These are phyloP conservation scores for Drosophila vallismaia DNA, from an alignment of 2,888 invertebrate genomes.

Conservation along the genomic window DNA sequence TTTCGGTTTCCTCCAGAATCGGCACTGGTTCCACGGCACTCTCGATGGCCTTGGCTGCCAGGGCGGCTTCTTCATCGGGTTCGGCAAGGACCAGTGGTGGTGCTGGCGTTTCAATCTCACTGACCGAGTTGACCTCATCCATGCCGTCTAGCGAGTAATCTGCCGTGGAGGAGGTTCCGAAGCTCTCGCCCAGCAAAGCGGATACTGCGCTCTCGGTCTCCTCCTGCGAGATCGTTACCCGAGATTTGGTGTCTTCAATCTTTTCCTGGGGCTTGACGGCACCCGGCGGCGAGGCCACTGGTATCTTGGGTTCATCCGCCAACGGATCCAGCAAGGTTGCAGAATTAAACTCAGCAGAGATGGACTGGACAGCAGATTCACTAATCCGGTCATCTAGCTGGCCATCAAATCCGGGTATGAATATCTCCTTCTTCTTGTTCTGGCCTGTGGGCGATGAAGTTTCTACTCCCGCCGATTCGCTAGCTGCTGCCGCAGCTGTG, in stretches of 20 bases:
- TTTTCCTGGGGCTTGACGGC: conserved; percentile 85
- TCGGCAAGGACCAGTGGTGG: conserved; percentile 75
- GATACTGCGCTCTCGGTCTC: conserved; percentile 97
- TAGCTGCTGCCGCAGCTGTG: conserved; percentile 35
- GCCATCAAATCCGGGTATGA: conserved; percentile 88
- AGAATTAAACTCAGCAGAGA: conserved; percentile 86
- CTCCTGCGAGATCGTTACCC: conserved; percentile 93
- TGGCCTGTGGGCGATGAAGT: conserved; percentile 52
- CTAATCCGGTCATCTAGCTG: conserved; percentile 89
- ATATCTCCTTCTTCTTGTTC: conserved; percentile 86
- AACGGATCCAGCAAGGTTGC: conserved; percentile 80
- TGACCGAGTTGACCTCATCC: conserved; percentile 78
- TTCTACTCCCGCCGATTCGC: conserved; percentile 27
- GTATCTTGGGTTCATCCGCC: conserved; percentile 83
- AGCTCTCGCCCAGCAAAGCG: conserved; percentile 93
- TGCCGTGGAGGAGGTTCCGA: conserved; percentile 86
- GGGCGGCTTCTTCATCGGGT: conserved; percentile 84
- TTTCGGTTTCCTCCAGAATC: conserved; percentile 84
- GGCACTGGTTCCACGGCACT: conserved; percentile 63
- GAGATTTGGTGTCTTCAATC: conserved; percentile 88
- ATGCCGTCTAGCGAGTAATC: conserved; percentile 84
- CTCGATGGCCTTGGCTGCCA: conserved; percentile 80
- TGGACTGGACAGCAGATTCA: conserved; percentile 92
- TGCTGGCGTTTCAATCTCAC: conserved; percentile 66
- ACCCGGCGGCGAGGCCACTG: conserved; percentile 83